These are phyloP conservation scores for Halotydeus destructor DNA, from an alignment of 1,140 invertebrate genomes.

Conservation along the genomic window DNA sequence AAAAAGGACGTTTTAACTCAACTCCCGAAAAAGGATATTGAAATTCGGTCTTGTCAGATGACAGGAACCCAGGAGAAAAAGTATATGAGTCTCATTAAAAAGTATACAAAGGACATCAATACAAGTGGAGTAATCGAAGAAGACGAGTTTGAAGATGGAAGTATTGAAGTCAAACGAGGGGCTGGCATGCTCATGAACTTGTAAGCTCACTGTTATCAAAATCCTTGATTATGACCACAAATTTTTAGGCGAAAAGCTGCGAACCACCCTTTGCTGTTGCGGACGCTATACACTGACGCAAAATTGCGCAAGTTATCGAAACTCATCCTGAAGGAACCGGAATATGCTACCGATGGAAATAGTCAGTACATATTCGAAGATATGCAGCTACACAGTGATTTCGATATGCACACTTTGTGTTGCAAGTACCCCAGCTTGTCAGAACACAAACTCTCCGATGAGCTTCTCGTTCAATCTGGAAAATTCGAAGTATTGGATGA, in stretches of 20 bases:
- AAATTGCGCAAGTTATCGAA: constrained; percentile 45
- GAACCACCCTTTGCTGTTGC: constrained; percentile 63
- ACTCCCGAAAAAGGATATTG: constrained; percentile 49
- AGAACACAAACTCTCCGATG: constrained; percentile 22
- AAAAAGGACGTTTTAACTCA: constrained; percentile 54
- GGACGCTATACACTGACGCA: constrained; percentile 51
- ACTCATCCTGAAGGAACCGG: constrained; percentile 41
- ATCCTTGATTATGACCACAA: too few relatives aligned
- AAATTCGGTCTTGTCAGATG: constrained; percentile 41
- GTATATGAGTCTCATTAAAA: constrained; percentile 49
- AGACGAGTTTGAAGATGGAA: constrained; percentile 4
- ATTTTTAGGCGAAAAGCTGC: constrained; percentile 65
- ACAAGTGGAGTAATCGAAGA: constrained; percentile 11
- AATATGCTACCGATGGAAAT: constrained; percentile 50
- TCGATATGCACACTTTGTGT: constrained; percentile 63
- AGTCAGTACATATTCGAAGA: constrained; percentile 65
- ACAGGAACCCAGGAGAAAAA: constrained; percentile 41
- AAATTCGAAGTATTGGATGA: constrained; percentile 74
- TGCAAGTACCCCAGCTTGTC: constrained; percentile 30
- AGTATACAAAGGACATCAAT: constrained; percentile 29
- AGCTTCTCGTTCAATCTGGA: constrained; percentile 28
- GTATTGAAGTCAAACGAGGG: constrained; percentile 29
- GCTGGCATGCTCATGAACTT: constrained; percentile 68
- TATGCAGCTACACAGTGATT: constrained; percentile 65
- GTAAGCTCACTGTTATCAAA: too few relatives aligned